A percentile compares a stretch with the other conserved stretches of the same genome.
phyloP scores from a whole-genome alignment of 2,113 vertebrate genomes.

The Equus quagga region DNA sequence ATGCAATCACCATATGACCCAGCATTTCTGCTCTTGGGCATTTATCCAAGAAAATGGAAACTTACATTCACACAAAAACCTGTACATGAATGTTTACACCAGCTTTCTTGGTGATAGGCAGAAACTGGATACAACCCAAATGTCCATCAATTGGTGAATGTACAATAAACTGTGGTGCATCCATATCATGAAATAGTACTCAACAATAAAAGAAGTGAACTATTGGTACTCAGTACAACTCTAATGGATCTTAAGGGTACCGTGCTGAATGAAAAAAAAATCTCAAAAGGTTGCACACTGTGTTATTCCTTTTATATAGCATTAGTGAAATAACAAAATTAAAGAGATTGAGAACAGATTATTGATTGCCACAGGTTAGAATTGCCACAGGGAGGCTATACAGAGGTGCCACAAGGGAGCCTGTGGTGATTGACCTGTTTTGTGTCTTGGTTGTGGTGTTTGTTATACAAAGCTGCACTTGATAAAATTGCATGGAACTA shows the following conservation, averaged over 20 bases:
- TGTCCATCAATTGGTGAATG: neutral
- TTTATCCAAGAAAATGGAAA: constrained; percentile 35
- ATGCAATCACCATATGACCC: neutral
- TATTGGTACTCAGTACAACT: neutral
- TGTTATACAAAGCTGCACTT: neutral
- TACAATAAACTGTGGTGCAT: neutral
- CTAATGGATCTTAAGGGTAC: neutral
- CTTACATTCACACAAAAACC: neutral
- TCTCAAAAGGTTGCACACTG: neutral
- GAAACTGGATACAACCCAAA: neutral
- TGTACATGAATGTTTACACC: neutral
- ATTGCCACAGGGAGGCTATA: neutral
- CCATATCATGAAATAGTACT: neutral
- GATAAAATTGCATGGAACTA: neutral
- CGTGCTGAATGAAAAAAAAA: neutral
- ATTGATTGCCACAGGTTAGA: neutral
- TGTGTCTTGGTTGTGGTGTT: neutral
- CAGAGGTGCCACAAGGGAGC: neutral
- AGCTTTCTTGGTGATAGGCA: neutral
- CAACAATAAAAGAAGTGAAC: neutral
- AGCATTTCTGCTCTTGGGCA: neutral
- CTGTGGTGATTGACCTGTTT: neutral
- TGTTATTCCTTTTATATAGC: neutral
- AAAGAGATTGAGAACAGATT: constrained; percentile 30
- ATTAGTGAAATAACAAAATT: neutral